phyloP scores from a whole-genome alignment of 2,797 vertebrate genomes.

The Sebastes baramenuke region DNA sequence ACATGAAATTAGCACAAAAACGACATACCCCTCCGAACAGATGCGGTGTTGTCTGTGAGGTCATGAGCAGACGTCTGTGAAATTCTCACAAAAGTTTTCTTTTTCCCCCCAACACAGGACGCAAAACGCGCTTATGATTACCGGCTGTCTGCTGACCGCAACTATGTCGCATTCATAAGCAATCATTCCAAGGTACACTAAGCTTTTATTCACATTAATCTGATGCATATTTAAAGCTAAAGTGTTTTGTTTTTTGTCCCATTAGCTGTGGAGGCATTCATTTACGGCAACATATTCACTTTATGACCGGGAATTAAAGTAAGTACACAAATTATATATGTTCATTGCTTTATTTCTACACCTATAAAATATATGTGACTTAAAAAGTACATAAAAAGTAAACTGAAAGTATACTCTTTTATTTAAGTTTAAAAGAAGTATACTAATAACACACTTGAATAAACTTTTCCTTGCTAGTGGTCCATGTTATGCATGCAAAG shows the following conservation, averaged over 20 bases:
- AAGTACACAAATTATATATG: conserved; percentile 41
- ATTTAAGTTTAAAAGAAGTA: too few relatives aligned
- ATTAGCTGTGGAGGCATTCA: conserved; percentile 93
- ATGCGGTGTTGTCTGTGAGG: not conserved
- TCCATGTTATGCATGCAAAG: not conserved
- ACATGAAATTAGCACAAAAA: not conserved
- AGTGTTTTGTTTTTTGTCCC: not conserved
- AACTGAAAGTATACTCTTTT: too few relatives aligned
- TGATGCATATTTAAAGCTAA: not conserved
- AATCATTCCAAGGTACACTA: conserved; percentile 89
- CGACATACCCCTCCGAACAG: not conserved
- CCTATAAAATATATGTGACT: not conserved
- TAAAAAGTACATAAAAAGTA: too few relatives aligned
- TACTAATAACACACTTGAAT: too few relatives aligned
- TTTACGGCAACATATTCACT: conserved; percentile 90
- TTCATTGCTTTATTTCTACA: not conserved
- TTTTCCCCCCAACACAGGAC: conserved; percentile 74
- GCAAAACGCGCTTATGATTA: conserved; percentile 85
- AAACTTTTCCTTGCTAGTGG: not conserved
- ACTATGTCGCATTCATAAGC: conserved; percentile 90
- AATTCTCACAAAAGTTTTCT: not conserved
- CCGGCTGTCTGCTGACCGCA: conserved; percentile 86
- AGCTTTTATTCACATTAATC: not conserved
- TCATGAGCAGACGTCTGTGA: not conserved
- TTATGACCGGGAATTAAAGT: conserved; percentile 83